A percentile compares a stretch with the other conserved stretches of the same genome.
These are phyloP conservation scores for Palloptera scutellata DNA, from an alignment of 2,888 invertebrate genomes.

Conservation along the genomic window DNA sequence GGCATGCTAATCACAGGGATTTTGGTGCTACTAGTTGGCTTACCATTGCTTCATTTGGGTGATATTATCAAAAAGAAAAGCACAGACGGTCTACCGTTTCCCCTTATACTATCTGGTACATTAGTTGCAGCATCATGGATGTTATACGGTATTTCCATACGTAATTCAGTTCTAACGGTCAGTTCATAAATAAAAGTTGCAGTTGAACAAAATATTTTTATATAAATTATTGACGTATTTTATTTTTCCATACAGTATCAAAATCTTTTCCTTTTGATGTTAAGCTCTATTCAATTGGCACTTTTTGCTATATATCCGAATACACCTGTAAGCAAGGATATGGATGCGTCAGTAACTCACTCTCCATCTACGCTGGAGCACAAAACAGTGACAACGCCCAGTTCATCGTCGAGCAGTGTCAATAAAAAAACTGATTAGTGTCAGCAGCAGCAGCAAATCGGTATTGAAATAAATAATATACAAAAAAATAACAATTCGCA, in stretches of 20 bases:
- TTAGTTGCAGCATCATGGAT: slow-evolving; percentile 68
- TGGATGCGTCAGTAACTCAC: slow-evolving; percentile 24
- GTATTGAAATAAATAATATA: not conserved
- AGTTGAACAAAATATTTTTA: not conserved
- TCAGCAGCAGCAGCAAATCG: no score
- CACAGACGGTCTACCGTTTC: slow-evolving; percentile 87
- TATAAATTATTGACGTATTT: slow-evolving; percentile 6
- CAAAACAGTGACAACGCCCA: slow-evolving; percentile 32
- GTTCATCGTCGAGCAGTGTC: slow-evolving; percentile 29
- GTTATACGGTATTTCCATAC: slow-evolving; percentile 59
- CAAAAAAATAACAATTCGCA: not conserved
- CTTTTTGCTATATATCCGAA: slow-evolving; percentile 76
- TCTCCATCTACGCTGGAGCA: slow-evolving; percentile 53
- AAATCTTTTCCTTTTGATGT: slow-evolving; percentile 71
- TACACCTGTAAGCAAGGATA: slow-evolving; percentile 53
- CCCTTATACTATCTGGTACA: slow-evolving; percentile 83
- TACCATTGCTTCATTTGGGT: slow-evolving; percentile 75
- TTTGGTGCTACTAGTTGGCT: slow-evolving; percentile 71
- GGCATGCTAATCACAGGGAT: slow-evolving; percentile 73
- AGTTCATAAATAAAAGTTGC: slow-evolving; percentile 34
- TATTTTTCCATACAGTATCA: slow-evolving; percentile 69
- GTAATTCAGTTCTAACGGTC: slow-evolving; percentile 56
- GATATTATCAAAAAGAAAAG: slow-evolving; percentile 82
- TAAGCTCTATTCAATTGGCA: slow-evolving; percentile 72
- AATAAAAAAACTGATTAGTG: slow-evolving; percentile 38